Base-by-base conservation (phyloP, 2,797 vertebrate genomes). In the Sphaeramia orbicularis region DNA sequence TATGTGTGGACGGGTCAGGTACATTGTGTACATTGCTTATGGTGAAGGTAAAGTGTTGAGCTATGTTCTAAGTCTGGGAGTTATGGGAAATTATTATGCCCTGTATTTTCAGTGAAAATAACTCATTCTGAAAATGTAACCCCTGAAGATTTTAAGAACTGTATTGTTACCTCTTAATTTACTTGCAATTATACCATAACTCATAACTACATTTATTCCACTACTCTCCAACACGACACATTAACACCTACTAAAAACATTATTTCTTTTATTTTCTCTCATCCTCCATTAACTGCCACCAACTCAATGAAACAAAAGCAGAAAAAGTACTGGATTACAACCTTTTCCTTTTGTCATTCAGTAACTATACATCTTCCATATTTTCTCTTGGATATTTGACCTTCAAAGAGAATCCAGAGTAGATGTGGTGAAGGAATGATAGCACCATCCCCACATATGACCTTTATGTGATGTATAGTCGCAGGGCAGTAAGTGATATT, bases 391-490 rank as follows among this genome's bases (percentile, higher is more conserved):
- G 41, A 51, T 48, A 55, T 54, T 32, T 88, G 85, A 87, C 88
- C 87, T 90, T 92, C 78, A 82, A 44, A 70, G 57, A 64, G 55
- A 76, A 78, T 45, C 60, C 8, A 44, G 54, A 73, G n/a, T n/a
- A 60, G 51, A 76, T 42, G 41, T 50, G 54, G 24, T 38, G 38
- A 50, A 73, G 55, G 57, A 86, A 66, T 56, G 78, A 89, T 56
- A 37, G 64, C 71, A 52, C 32, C 55, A 12, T 65, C 55, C 80
- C 62, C 61, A 12, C 35, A 21, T 44, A 55, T 90, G 85, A 87
- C 88, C 86, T 91, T 87, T 86, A 62, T 43, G 57, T 81, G 75
- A 89, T 75, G 72, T 48, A 84, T 84, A 13, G 50, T 62, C 58
- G 10, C 47, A 49, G 56, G 74, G 76, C 66, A 68, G 70, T 78